Conservation (phyloP, 2,113 vertebrate genomes). For the Alligator mississippiensis region DNA sequence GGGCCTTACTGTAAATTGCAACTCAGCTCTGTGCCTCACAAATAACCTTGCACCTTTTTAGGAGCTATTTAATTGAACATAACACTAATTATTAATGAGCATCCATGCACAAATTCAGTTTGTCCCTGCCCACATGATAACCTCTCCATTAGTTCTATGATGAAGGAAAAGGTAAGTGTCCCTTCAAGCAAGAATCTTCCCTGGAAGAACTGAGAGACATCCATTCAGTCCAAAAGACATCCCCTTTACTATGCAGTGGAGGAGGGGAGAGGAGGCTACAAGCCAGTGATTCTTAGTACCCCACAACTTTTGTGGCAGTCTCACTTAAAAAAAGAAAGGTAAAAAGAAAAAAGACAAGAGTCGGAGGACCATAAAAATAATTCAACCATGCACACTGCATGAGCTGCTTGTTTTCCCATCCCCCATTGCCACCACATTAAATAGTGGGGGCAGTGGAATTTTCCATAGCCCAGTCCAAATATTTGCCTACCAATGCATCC, state of each 20-base stretch:
- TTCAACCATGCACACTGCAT: conserved; percentile 1
- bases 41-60: background rate
- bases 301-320: background rate
- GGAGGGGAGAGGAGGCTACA: background rate
- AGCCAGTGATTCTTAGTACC: background rate
- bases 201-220: conserved; percentile 5
- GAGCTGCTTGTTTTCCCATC: conserved; percentile 8
- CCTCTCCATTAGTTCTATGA: background rate
- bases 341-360: background rate
- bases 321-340: background rate
- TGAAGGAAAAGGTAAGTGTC: background rate
- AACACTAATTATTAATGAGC: rapidly evolving
- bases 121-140: background rate
- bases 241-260: background rate
- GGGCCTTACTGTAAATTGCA: background rate
- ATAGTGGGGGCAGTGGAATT: conserved; percentile 55
- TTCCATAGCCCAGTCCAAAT: conserved; percentile 73
- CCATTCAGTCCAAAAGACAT: background rate
- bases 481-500: conserved; percentile 72
- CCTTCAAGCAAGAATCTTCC: conserved; percentile 1
- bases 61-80: background rate
- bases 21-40: background rate
- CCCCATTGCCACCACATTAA: conserved; percentile 33
- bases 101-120: rapidly evolving
- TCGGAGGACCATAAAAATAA: conserved; percentile 34